Evolutionary conservation across 2,113 vertebrate species (phyloP), one percentile per base, ranked within the genome.

Genomic region (Mustela lutreola): DNA sequence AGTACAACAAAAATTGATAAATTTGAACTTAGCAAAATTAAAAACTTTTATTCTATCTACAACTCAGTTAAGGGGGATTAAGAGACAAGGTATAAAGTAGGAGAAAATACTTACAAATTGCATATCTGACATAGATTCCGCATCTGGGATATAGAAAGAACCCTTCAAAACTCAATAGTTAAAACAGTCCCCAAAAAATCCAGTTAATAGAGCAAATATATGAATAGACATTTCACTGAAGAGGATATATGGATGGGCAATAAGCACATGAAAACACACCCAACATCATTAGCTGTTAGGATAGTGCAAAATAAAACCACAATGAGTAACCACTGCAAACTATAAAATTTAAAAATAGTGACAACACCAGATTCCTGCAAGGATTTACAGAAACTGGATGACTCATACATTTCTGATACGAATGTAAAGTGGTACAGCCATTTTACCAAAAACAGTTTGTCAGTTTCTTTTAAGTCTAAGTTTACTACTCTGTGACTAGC

Each of bases 401-500:
- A 75, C 0, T 10, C 33, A 73, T 36, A 60, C 6, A 45, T 83
- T 94, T 15, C 11, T 95, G 36, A 11, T 21, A 82, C 11, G 7
- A 88, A 60, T 71, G 4, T 45, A 73, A 65, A 89, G 50, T 45
- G 24, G 11, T 60, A 8, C 5, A 79, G 12, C 3, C 39, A 73
- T 56, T 60, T 21, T 75, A 31, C 28, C 71, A 79, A 94, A 73
- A 94, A 79, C 1, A 36, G 7, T 60, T 48, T 78, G 24, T 18
- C n/a, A n/a, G 3, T 95, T 93, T 80, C 65, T 90, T 91, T 70
- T 82, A 58, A 90, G 87, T 50, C 22, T 78, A 70, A 15, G 15
- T 76, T 7, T 14, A 96, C 82, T 63, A 33, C n/a, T 31, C 15
- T 53, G 36, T 56, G 28, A 48, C 12, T 53, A 31, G 56, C 31